phyloP scores from a whole-genome alignment of 2,113 vertebrate species.

The Climacteris rufus region DNA sequence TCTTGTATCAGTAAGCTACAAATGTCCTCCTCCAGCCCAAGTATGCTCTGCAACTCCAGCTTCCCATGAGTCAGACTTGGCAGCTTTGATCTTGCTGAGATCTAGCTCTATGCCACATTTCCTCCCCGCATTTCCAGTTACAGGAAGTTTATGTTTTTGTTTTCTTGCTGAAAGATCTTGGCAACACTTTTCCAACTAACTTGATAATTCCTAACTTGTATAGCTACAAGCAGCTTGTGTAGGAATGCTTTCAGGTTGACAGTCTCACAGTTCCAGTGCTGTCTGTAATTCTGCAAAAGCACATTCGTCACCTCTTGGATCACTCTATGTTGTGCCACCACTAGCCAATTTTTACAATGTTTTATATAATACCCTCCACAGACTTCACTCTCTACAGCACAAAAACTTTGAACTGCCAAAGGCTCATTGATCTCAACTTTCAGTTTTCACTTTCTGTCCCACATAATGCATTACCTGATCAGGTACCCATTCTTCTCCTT shows the following conservation, averaged over 20 bases:
- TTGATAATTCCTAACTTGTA: background rate
- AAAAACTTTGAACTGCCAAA: background rate
- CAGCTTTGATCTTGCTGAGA: background rate
- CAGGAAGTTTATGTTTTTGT: background rate
- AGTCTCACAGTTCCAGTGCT: background rate
- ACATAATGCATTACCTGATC: background rate
- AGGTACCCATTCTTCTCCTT: background rate
- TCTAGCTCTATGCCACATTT: background rate
- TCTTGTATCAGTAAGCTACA: background rate
- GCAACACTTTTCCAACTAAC: background rate
- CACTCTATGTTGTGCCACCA: background rate
- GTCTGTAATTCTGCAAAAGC: background rate
- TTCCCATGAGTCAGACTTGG: background rate
- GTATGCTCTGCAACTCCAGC: background rate
- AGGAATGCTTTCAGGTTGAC: background rate
- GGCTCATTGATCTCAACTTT: fast-evolving
- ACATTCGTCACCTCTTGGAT: background rate
- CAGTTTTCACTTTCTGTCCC: background rate
- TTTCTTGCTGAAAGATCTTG: background rate
- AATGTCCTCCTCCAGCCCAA: background rate
- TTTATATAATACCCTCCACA: background rate
- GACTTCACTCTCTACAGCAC: background rate
- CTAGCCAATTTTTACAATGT: background rate
- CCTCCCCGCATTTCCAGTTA: background rate
- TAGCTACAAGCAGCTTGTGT: background rate